Evolutionary conservation across 2,113 vertebrate species (phyloP).

Genomic region (Speoplatyrhinus poulsoni): DNA sequence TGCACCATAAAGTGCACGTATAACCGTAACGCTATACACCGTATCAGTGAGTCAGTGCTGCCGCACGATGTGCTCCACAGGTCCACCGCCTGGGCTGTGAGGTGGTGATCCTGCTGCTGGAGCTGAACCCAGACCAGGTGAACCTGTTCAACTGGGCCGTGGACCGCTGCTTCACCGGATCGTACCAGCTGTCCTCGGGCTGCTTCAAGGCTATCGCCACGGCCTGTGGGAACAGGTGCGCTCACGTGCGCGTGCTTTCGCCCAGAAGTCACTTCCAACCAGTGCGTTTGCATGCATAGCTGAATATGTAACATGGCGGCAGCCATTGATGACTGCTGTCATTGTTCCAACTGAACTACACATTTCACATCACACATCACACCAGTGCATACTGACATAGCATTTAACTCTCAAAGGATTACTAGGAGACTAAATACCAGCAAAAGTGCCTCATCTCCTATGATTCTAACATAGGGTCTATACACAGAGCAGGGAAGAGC

Average conservation of each 20-base stretch:
- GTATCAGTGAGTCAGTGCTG: background rate
- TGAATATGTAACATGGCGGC: too few species aligned
- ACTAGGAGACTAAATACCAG: too few species aligned
- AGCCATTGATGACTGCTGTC: too few species aligned
- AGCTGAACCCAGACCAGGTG: constrained; percentile 96
- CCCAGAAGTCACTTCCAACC: background rate
- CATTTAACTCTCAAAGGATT: too few species aligned
- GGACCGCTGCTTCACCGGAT: constrained; percentile 96
- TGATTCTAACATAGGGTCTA: too few species aligned
- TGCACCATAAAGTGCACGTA: too few species aligned
- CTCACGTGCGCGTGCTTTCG: background rate
- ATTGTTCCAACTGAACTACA: too few species aligned
- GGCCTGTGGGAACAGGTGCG: constrained; percentile 95
- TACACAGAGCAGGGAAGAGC: too few species aligned
- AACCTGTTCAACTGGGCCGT: constrained; percentile 99
- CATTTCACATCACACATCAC: too few species aligned
- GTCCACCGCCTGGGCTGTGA: constrained; percentile 97
- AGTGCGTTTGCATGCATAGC: background rate
- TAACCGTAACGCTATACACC: too few species aligned
- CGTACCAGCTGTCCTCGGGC: constrained; percentile 94
- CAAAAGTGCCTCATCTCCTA: too few species aligned
- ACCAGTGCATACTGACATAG: too few species aligned
- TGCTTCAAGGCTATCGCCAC: constrained; percentile 99
- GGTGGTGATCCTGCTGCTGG: constrained; percentile 92
- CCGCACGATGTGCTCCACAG: constrained; percentile 60